phyloP scores from a whole-genome alignment of 2,888 invertebrate species.

The Diplazon laetatorius region DNA sequence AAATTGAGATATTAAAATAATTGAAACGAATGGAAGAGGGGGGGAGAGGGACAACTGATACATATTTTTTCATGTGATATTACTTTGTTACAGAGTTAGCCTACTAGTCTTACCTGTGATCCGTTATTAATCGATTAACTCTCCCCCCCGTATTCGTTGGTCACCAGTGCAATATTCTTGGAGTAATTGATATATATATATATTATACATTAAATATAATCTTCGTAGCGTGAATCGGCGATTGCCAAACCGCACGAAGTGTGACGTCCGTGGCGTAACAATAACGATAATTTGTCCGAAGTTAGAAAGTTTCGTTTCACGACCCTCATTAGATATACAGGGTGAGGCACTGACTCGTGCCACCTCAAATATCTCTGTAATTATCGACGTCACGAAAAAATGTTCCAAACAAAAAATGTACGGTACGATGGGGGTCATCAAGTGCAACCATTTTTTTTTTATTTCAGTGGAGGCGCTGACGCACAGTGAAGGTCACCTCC shows the following conservation, averaged over 20 bases:
- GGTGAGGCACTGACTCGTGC: too few relatives aligned
- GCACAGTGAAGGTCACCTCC: too few relatives aligned
- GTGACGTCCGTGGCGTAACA: conserved; percentile 74
- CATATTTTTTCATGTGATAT: conserved; percentile 81
- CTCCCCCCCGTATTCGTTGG: conserved; percentile 60
- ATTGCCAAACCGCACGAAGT: conserved; percentile 11
- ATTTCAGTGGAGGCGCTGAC: too few relatives aligned
- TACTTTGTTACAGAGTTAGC: conserved; percentile 78
- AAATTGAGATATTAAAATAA: conserved; percentile 47
- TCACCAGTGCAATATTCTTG: conserved; percentile 70
- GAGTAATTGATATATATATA: conserved; percentile 52
- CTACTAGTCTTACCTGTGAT: conserved; percentile 79
- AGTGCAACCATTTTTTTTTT: too few relatives aligned
- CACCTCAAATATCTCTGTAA: too few relatives aligned
- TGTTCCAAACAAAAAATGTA: too few relatives aligned
- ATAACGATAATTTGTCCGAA: conserved; percentile 71
- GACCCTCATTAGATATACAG: conserved; percentile 32
- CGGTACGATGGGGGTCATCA: too few relatives aligned
- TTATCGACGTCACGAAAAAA: too few relatives aligned
- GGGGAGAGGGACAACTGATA: conserved; percentile 71
- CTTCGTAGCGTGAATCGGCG: conserved; percentile 9
- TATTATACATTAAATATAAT: conserved; percentile 31
- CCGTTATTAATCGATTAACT: conserved; percentile 71
- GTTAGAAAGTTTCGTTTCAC: conserved; percentile 43
- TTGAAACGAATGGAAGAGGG: conserved; percentile 32